Evolutionary conservation across 2,797 vertebrate genomes (phyloP).

Genomic region (Poecilia gillii): DNA sequence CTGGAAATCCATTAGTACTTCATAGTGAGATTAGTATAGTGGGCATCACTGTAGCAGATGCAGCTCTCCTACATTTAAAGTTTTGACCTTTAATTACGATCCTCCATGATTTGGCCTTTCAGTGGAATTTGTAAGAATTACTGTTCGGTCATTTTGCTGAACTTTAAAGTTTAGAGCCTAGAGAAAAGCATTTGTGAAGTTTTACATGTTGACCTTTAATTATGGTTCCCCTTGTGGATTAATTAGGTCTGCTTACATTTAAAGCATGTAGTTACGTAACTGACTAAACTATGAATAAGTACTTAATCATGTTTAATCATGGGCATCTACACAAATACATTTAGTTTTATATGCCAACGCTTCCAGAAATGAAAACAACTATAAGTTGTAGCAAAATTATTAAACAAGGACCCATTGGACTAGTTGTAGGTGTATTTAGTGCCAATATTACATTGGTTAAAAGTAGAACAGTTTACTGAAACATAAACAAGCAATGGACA

Average conservation of each 20-base stretch:
- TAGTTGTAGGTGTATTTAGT: neutral
- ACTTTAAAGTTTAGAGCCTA: slow-evolving; percentile 26
- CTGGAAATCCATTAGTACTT: neutral
- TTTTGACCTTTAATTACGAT: slow-evolving; percentile 63
- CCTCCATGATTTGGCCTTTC: slow-evolving; percentile 34
- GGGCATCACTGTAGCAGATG: neutral
- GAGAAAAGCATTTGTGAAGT: slow-evolving; percentile 27
- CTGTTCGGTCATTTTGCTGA: slow-evolving; percentile 20
- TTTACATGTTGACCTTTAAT: slow-evolving; percentile 58
- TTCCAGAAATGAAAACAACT: neutral
- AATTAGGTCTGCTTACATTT: slow-evolving; percentile 36
- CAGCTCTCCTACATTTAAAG: slow-evolving; percentile 20
- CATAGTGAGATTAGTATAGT: neutral
- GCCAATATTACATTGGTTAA: neutral
- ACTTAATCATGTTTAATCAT: neutral
- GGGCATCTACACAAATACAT: neutral
- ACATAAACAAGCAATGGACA: neutral
- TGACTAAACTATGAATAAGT: neutral
- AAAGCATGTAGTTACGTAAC: neutral
- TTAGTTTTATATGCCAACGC: neutral
- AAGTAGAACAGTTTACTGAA: neutral
- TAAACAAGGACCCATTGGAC: neutral
- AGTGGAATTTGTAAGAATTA: slow-evolving; percentile 29
- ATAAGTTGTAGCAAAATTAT: neutral
- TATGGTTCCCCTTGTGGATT: slow-evolving; percentile 5